Evolutionary conservation across 2,113 vertebrate genomes (phyloP), one percentile per base, ranked within the genome.

Genomic region (Odontesthes bonariensis): DNA sequence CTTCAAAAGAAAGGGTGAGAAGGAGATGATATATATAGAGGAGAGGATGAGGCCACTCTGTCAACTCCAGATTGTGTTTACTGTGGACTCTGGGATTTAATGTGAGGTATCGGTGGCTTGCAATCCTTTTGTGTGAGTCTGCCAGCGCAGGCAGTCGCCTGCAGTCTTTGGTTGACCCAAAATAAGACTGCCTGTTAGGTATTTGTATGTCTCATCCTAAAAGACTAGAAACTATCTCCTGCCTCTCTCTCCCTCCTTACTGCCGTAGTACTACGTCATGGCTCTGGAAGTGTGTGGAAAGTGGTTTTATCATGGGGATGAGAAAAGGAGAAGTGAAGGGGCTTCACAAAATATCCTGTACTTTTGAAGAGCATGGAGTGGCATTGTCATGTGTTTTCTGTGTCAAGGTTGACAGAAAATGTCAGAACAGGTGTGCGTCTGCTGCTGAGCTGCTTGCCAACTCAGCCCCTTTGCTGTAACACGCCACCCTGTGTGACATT

Each of bases 391-490:
- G 91, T 91, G 90, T 90, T 92, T 91, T 93, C 88, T 86, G 88
- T 89, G 93, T 94, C 93, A 92, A 93, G 93, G 92, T 94, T 91
- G 85, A 87, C 83, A 92, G 88, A 91, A 92, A 94, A 93, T 93
- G 92, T 93, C 92, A 92, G 93, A 95, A 91, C 94, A 95, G 94
- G 93, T 94, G 93, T 78, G 78, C 69, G 88, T 93, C 93, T 93
- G 91, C 92, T 87, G 88, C 90, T 65, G 85, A 91, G 88, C 82
- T 81, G 86, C 88, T 90, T 92, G 93, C 91, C 90, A 93, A 89
- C 87, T 88, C 91, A 93, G 93, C 92, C 84, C 90, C 83, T 91
- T 90, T 77, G 84, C 87, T 86, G 70, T 82, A 81, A 88, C 91
- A 88, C 78, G 46, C 91, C 91, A 85, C 82, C 85, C 60, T 51